Evolutionary conservation across 37 sponge, comb jelly and placozoan genomes (phyloP).

Genomic region (Agelas oroides): DNA sequence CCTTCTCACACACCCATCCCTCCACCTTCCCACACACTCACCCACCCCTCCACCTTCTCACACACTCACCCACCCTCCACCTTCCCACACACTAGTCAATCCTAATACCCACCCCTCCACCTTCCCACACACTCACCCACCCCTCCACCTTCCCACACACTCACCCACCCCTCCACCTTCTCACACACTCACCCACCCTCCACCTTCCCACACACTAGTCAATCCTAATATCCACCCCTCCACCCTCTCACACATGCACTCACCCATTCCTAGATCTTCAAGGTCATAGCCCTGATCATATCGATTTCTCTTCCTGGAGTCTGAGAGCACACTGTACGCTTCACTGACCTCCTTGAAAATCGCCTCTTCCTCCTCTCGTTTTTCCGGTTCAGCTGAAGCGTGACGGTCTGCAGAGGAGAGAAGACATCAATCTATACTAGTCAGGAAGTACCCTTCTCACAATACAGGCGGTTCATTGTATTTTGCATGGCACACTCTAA

Average conservation of each 20-base stretch:
- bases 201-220: no score
- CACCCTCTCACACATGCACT: no score
- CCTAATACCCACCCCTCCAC: no score
- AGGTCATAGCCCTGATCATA: conserved; percentile 97
- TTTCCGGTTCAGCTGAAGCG: conserved; percentile 46
- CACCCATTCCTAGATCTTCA: conserved; percentile 86
- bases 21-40: neutral
- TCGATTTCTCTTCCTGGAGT: conserved; percentile 79
- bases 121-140: neutral
- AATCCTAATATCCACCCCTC: no score
- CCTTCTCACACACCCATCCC: no score
- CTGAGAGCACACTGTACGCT: conserved; percentile 93
- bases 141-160: neutral
- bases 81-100: neutral
- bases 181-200: neutral
- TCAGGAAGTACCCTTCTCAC: no score
- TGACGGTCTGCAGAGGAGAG: neutral
- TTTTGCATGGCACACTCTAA: no score
- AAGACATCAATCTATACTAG: no score
- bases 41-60: neutral
- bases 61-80: neutral
- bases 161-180: neutral
- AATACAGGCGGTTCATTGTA: no score
- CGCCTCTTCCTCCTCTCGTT: conserved; percentile 77
- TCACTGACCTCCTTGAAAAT: conserved; percentile 97